phyloP scores from a whole-genome alignment of 2,113 vertebrate species.

The Salminus brasiliensis region DNA sequence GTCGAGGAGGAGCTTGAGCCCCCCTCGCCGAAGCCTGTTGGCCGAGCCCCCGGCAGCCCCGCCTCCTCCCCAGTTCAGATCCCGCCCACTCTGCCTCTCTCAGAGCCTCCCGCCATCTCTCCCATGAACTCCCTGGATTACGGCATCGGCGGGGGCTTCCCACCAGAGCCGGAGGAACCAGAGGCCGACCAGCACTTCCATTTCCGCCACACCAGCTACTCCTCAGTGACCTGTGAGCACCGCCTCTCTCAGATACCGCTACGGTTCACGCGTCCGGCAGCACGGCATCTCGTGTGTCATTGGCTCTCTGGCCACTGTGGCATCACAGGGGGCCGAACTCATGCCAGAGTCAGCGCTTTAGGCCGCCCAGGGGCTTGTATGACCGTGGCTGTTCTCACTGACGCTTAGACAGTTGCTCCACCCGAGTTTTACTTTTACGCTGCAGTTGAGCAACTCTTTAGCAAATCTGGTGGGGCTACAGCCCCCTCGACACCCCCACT shows the following conservation, averaged over 20 bases:
- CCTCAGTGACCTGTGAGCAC: constrained; percentile 88
- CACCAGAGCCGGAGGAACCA: constrained; percentile 85
- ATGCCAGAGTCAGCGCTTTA: no score
- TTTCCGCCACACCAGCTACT: constrained; percentile 86
- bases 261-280: background rate
- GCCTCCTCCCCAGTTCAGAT: constrained; percentile 56
- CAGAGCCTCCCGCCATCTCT: constrained; percentile 39
- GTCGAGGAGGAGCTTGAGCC: constrained; percentile 68
- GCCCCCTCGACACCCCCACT: no score
- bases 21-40: constrained; percentile 15
- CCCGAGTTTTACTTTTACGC: no score
- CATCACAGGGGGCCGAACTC: no score
- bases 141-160: constrained; percentile 65
- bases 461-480: no score
- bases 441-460: no score
- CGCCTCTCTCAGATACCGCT: background rate
- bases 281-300: background rate
- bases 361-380: no score
- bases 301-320: no score
- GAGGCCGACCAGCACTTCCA: constrained; percentile 90
- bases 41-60: constrained; percentile 55
- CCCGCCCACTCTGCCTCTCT: constrained; percentile 63
- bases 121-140: constrained; percentile 63
- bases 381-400: no score
- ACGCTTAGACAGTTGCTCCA: no score